phyloP scores from a whole-genome alignment of 2,113 vertebrate species.

The Ellobius talpinus region DNA sequence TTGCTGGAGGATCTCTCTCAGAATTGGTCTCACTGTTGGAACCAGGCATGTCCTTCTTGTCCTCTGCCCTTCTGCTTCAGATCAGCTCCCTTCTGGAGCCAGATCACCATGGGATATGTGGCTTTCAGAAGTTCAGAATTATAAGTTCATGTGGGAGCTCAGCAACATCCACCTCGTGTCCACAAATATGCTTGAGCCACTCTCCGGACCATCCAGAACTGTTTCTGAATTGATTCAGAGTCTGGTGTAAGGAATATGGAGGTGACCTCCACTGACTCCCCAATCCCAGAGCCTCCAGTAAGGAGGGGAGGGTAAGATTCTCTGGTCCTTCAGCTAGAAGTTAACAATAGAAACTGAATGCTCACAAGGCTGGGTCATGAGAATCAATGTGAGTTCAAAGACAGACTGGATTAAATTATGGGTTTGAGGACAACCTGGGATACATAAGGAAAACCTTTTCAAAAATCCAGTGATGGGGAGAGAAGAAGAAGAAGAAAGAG shows the following conservation, averaged over 20 bases:
- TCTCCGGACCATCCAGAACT: neutral
- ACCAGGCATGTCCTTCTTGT: neutral
- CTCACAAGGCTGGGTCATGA: neutral
- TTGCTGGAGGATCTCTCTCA: neutral
- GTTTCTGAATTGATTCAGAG: neutral
- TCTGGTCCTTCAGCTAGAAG: neutral
- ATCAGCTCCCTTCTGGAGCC: neutral
- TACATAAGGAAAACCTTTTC: neutral
- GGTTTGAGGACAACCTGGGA: neutral
- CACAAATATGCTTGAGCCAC: neutral
- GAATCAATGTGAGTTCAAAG: neutral
- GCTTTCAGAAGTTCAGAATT: neutral
- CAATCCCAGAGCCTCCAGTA: neutral
- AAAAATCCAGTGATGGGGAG: neutral
- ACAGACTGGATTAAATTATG: neutral
- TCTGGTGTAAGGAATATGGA: neutral
- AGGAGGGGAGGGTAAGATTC: accelerated
- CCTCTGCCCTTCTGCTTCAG: neutral
- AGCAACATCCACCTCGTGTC: neutral
- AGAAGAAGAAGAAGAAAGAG: neutral
- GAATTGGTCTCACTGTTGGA: neutral
- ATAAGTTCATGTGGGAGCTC: neutral
- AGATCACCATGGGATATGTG: accelerated
- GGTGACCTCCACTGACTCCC: neutral
- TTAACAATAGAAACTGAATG: neutral